phyloP scores from a whole-genome alignment of 2,888 invertebrate genomes.

The Drosophila silvestris region DNA sequence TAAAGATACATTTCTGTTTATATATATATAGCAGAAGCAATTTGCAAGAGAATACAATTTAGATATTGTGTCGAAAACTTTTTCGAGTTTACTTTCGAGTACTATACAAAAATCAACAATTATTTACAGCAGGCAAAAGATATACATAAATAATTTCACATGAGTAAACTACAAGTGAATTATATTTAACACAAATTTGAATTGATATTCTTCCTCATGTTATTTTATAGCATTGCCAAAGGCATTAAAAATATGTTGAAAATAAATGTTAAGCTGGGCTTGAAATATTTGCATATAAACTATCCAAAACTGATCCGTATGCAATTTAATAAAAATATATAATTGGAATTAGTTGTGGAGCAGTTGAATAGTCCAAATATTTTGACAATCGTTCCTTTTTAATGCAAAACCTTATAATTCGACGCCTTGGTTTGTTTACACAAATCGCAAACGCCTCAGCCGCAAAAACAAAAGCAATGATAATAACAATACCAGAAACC shows the following conservation, averaged over 20 bases:
- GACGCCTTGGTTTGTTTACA: conserved; percentile 77
- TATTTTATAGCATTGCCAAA: background rate
- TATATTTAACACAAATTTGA: conserved; percentile 1
- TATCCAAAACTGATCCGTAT: background rate
- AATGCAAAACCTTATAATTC: conserved; percentile 71
- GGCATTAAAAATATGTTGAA: conserved; percentile 4
- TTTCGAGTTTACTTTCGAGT: background rate
- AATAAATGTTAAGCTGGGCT: conserved; percentile 3
- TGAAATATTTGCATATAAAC: background rate
- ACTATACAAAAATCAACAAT: background rate
- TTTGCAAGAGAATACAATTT: background rate
- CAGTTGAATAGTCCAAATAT: conserved; percentile 64
- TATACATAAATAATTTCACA: background rate
- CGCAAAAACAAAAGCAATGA: conserved; percentile 44
- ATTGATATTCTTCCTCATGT: background rate
- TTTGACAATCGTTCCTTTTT: conserved; percentile 63
- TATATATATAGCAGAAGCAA: background rate
- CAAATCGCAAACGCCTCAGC: conserved; percentile 56
- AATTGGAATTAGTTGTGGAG: conserved; percentile 63
- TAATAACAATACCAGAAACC: conserved; percentile 27
- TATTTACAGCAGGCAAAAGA: conserved; percentile 1
- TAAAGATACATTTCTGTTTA: background rate
- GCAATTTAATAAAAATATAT: conserved; percentile 15
- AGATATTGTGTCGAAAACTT: background rate
- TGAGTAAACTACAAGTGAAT: background rate